phyloP scores from a whole-genome alignment of 2,888 invertebrate species.

The Phymatocera aterrima region DNA sequence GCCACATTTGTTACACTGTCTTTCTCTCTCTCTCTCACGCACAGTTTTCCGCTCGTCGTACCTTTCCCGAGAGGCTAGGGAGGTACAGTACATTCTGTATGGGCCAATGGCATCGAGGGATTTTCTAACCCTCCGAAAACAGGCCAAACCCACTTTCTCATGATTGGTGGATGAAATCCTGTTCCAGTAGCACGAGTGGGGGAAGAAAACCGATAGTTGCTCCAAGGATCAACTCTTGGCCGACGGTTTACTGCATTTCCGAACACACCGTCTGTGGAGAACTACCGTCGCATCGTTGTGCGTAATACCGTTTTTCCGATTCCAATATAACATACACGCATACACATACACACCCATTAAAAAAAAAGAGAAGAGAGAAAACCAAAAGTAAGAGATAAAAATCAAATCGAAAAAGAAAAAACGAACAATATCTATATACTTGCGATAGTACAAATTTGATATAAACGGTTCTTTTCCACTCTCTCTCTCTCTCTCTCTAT shows the following conservation, averaged over 20 bases:
- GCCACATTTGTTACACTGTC: constrained; percentile 37
- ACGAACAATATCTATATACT: no score
- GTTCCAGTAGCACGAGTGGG: neutral
- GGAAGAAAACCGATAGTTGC: constrained; percentile 35
- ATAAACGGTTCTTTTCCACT: no score
- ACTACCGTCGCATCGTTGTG: constrained; percentile 43
- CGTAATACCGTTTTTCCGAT: constrained; percentile 4
- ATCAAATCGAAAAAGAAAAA: no score
- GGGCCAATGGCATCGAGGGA: neutral
- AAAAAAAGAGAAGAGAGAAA: no score
- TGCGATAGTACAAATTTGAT: no score
- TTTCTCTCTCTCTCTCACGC: neutral
- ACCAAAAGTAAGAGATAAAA: no score
- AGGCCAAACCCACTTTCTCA: neutral
- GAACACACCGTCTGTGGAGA: constrained; percentile 55
- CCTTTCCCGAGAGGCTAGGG: constrained; percentile 26
- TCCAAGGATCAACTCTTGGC: constrained; percentile 31
- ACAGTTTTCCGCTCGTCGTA: neutral
- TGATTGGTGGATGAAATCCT: neutral
- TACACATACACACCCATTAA: no score
- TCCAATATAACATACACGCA: neutral
- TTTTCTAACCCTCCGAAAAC: neutral
- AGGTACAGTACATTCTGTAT: neutral
- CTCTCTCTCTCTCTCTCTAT: no score
- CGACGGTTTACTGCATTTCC: constrained; percentile 55